Base-by-base conservation (phyloP, 2,113 vertebrate genomes). In the Rhynchopsitta pachyrhyncha region DNA sequence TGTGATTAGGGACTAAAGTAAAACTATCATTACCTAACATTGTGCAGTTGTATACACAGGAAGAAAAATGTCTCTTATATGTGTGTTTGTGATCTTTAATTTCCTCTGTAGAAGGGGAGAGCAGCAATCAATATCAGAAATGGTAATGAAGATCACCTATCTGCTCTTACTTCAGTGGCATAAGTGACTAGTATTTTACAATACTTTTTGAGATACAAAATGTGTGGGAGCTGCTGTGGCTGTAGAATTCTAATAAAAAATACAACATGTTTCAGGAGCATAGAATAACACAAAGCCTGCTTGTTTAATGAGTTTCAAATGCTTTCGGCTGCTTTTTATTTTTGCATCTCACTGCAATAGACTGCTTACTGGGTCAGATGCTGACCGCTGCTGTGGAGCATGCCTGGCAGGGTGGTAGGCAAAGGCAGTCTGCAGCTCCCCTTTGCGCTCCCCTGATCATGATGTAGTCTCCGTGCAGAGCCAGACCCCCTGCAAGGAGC, bases 71-170 rank as follows among this genome's bases (percentile, higher is more conserved):
- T 82, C 62, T 69, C 75, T 86, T 66, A 6, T 39, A 35, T 55
- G 44, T 82, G 87, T 86, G 33, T 82, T 88, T 96, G 70, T 91
- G 71, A 96, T 75, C 91, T 95, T 69, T 95, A 68, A 94, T 97
- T 96, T 93, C 86, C 82, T 67, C 47, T 29, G 59, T 80, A 90
- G 84, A 93, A 93, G 46, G 47, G 77, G 92, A 92, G 66, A 78
- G 90, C 53, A 73, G 75, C 70, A 94, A 93, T 84, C 89, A 78
- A 71, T 74, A 84, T 66, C 59, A 88, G 78, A 80, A 85, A 87
- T 73, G 74, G 74, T 75, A 88, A 70, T 78, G 70, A 94, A 93
- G 71, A 94, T 60, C 86, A 37, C 66, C 91, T 90, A 33, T 70
- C 49, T 85, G 57, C 74, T 92, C 83, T 91, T 78, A 49, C 84